Evolutionary conservation across 1,140 invertebrate genomes (phyloP).

Genomic region (Oreohelix idahoensis): DNA sequence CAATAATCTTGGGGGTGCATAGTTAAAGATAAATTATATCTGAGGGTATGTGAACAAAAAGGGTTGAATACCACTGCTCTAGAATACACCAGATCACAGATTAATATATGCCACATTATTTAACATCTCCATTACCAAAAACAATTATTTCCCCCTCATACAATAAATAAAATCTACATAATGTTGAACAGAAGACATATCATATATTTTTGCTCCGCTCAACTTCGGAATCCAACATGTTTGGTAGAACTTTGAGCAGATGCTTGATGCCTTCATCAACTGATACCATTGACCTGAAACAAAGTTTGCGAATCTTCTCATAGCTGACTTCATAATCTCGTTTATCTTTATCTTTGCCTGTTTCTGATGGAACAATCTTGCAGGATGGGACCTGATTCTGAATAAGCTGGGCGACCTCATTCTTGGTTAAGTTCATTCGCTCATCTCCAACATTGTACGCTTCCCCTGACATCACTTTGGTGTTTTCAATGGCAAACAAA

Average conservation of each 20-base stretch:
- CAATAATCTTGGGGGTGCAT: too few relatives aligned
- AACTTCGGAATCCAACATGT: conserved; percentile 49
- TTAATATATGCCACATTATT: too few relatives aligned
- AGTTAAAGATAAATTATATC: too few relatives aligned
- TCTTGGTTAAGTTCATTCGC: conserved; percentile 64
- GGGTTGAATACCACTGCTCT: too few relatives aligned
- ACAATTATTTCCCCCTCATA: too few relatives aligned
- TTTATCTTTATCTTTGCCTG: conserved; percentile 62
- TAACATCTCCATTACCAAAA: too few relatives aligned
- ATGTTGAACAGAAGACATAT: too few relatives aligned
- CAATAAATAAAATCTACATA: too few relatives aligned
- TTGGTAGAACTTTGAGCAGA: conserved; percentile 58
- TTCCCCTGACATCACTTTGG: conserved; percentile 56
- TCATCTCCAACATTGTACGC: conserved; percentile 66
- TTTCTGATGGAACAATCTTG: conserved; percentile 49
- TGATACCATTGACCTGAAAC: conserved; percentile 52
- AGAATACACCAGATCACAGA: too few relatives aligned
- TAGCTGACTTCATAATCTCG: conserved; percentile 66
- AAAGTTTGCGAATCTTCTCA: conserved; percentile 55
- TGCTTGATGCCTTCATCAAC: conserved; percentile 56
- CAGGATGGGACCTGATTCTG: conserved; percentile 51
- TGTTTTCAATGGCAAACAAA: conserved; percentile 58
- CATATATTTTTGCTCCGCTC: conserved; percentile 56
- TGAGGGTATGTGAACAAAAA: too few relatives aligned
- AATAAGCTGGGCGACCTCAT: conserved; percentile 55